Base-by-base conservation (phyloP, 37 sponge, comb jelly and placozoan genomes). In the Aplysina aerophoba region DNA sequence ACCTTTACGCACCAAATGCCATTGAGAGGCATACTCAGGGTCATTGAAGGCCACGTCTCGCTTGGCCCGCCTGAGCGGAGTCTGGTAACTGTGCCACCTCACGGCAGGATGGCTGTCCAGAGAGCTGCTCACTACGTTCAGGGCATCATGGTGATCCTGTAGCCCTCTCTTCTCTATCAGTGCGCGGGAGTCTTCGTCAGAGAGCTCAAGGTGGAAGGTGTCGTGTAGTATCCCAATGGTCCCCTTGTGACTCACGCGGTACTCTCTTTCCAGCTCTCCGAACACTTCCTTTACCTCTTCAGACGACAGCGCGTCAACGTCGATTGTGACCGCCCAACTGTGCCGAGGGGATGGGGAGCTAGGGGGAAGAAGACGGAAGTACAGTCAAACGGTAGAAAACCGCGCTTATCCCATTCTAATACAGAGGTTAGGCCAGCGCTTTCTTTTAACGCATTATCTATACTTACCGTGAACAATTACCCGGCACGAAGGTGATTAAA, bases 1-100 rank as follows among this genome's bases (percentile, higher is more conserved):
- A 22, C 13, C 69, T 22, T 25, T 37, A 58, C 74, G 31, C 25
- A 82, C 83, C 83, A 82, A 37, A 35, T 82, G 67, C 83, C 83
- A 82, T 36, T 82, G 83, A 6, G 11, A 0, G 2, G 0, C 4
- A 39, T 54, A 82, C 0, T 19, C 0, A 33, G 83, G 83, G 34
- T 82, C 83, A n/a, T 62, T 63, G 44, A 82, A 82, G 17, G 5
- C 19, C 44, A 64, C 40, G 37, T 20, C 35, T 20, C 83, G 31
- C 64, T 61, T 59, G 19, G 41, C 28, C 11, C 83, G 12, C 41
- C 6, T 21, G 25, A 34, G 28, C 0, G 44, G 65, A 2, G 0
- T 31, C 44, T 82, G 83, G 25, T 82, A 63, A 2, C 62, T 31
- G 65, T 41, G 53, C 61, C 65, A 58, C 53, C 28, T 63, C 63